Evolutionary conservation across 64 coral and sea anemone species (phyloP), one percentile per base, ranked within the genome.

Genomic region (Dendronephthya gigantea): DNA sequence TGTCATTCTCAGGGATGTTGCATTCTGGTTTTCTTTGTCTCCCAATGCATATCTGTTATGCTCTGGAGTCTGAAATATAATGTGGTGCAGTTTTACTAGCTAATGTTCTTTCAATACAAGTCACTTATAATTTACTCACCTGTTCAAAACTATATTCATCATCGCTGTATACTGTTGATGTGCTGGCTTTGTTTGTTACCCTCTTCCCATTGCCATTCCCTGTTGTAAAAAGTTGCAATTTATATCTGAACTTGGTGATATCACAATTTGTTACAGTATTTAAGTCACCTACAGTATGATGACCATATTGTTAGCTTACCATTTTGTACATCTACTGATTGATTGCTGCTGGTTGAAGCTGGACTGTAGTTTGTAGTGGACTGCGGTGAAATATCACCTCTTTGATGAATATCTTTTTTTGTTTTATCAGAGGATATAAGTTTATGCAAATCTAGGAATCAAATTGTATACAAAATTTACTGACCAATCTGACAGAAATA

Each of bases 1-100:
- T 31, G 51, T 82, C 14, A 50, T 70, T 84, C 70, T 90, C 55
- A 50, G 84, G n/a, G 85, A 22, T 34, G 72, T 62, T 22, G 50
- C 37, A 1, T 55, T 82, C 56, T 35, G 69, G 88, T 82, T 35
- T 39, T 90, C 48, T n/a, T 85, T 51, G 12, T 81, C 14, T 8
- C 83, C 32, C 28, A 34, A 85, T 34, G 65, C 49, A 10, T 19
- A 50, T 0, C 47, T 75, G 35, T 38, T 25, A 7, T 5, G 51
- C 40, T n/a, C n/a, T n/a, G n/a, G n/a, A n/a, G n/a, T n/a, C n/a
- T n/a, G n/a, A n/a, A n/a, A n/a, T n/a, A n/a, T n/a, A n/a, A n/a
- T 84, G 47, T 10, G 32, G 29, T 79, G 72, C 9, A 35, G 19
- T 8, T 29, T 79, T 79, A 36, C 31, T 79, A 33, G 72, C 1